Conservation (phyloP, 1,140 invertebrate species). For the Papilio aristodemus region DNA sequence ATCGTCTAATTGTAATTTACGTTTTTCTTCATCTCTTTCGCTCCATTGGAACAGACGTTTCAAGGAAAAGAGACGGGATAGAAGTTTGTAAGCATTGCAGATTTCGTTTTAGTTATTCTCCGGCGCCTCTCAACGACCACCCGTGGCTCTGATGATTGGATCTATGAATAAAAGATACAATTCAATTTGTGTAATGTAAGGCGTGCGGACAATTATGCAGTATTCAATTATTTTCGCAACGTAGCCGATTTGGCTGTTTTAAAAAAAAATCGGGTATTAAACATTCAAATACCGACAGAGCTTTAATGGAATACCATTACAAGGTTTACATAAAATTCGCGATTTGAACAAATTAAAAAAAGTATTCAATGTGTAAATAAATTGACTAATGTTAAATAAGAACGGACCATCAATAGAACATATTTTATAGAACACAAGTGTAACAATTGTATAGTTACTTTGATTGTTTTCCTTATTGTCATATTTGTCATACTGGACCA, state of each 20-base stretch:
- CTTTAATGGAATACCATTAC: not conserved
- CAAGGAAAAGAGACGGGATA: conserved; percentile 37
- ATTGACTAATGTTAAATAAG: too few species aligned
- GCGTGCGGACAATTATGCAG: conserved; percentile 64
- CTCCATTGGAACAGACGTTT: not conserved
- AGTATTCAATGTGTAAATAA: not conserved
- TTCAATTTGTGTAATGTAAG: conserved; percentile 72
- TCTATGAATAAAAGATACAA: conserved; percentile 73
- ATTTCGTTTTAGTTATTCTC: conserved; percentile 46
- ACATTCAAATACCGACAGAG: conserved; percentile 22
- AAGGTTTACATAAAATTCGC: conserved; percentile 4
- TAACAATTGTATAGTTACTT: too few species aligned
- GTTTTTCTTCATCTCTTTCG: conserved; percentile 35
- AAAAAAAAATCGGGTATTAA: conserved; percentile 28
- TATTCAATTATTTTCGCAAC: conserved; percentile 62
- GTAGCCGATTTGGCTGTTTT: conserved; percentile 30
- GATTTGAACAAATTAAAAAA: not conserved
- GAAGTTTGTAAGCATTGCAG: conserved; percentile 34
- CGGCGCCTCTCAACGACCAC: conserved; percentile 69
- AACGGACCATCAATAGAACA: too few species aligned
- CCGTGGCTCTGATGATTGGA: conserved; percentile 69
- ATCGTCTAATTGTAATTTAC: conserved; percentile 45
- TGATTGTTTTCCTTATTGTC: too few species aligned
- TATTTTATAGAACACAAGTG: too few species aligned
- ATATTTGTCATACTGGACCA: not conserved